Base-by-base conservation (phyloP, 2,113 vertebrate genomes). In the Terrapene triunguis region DNA sequence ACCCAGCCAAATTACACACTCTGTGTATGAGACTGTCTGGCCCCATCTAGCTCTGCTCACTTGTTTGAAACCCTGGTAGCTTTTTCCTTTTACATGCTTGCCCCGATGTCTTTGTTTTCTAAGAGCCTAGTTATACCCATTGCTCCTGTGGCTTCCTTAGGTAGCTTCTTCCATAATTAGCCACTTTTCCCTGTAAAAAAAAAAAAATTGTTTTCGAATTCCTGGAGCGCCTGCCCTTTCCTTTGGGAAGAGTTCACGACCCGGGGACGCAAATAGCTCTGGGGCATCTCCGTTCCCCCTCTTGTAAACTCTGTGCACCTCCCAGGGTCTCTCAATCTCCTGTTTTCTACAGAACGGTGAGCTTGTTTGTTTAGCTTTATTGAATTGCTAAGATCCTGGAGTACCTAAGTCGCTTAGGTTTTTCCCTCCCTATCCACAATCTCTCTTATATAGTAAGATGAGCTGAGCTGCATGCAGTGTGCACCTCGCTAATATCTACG, bases 131-230 rank as follows among this genome's bases (percentile, higher is more conserved):
- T 96, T 96, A 92, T 2, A 2, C 54, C 87, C 27, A 42, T 35
- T 89, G 17, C 69, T 51, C 35, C 59, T 65, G 48, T 85, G 80
- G n/a, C 27, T 69, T 38, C 74, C 38, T 54, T 6, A 5, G 9
- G 13, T 24, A 57, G 91, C 74, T 95, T 95, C 93, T 91, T 82
- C 95, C 84, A 65, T n/a, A 89, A 95, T 93, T 76, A 54, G 82
- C 88, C 93, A 83, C 10, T 74, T 53, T 91, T 96, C 95, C 91
- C 57, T 51, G 80, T 87, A 53, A 9, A 55, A 32, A 22, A 50
- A 90, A 89, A 86, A 89, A 94, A 89, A 92, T 96, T 95, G 85
- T 95, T 97, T 62, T 89, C 92, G 92, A 97, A 94, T 95, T 97
- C 94, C 83, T 97, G 82, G 82, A 74, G 88, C 92, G 86, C 90